phyloP scores from a whole-genome alignment of 2,113 vertebrate genomes.

The Lycaon pictus region DNA sequence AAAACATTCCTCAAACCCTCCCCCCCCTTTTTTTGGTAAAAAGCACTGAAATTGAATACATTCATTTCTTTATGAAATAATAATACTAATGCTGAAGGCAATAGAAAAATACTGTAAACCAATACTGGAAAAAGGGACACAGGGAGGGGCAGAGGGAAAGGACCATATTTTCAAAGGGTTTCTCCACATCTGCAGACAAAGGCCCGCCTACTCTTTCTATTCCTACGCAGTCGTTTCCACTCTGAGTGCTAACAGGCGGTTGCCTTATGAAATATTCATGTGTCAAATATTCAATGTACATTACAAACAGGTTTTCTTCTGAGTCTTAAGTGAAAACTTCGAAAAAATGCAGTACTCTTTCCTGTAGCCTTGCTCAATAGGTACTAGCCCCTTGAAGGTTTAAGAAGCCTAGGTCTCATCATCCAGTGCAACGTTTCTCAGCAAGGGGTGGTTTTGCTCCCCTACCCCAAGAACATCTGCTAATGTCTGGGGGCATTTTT shows the following conservation, averaged over 20 bases:
- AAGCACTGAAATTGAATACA: conserved; percentile 56
- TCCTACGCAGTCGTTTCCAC: conserved; percentile 63
- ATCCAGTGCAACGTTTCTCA: neutral
- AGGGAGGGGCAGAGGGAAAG: neutral
- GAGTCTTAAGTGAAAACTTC: conserved; percentile 72
- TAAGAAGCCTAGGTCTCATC: neutral
- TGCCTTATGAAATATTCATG: conserved; percentile 76
- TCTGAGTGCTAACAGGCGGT: conserved; percentile 50
- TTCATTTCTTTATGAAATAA: conserved; percentile 60
- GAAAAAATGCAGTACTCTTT: conserved; percentile 61
- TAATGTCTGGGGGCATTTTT: neutral
- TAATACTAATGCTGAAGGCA: conserved; percentile 35
- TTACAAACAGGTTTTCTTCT: conserved; percentile 60
- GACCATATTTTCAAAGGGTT: neutral
- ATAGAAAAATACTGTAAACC: conserved; percentile 34
- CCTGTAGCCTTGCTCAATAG: neutral
- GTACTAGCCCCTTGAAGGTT: neutral
- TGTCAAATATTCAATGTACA: conserved; percentile 56
- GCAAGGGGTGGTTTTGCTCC: accelerated
- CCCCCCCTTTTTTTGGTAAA: conserved; percentile 32
- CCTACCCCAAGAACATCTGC: neutral
- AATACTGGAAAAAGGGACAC: neutral
- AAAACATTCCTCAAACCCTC: conserved; percentile 70
- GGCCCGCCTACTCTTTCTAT: conserved; percentile 54
- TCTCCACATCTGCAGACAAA: conserved; percentile 60